Base-by-base conservation (phyloP, 2,797 vertebrate species). In the Acridotheres tristis region DNA sequence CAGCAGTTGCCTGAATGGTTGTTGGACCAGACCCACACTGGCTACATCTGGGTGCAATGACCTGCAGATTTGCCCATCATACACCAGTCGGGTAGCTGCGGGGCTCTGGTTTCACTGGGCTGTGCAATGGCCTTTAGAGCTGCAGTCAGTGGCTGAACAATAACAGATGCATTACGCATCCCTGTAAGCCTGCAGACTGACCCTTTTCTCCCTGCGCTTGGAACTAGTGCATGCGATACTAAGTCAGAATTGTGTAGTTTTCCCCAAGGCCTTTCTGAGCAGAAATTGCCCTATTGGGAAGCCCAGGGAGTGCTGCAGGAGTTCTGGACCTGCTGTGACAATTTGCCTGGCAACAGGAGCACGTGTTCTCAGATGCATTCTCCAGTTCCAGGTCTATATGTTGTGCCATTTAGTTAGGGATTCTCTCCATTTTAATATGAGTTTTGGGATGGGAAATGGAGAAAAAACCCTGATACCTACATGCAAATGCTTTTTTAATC, bases 401-500 rank as follows among this genome's bases (percentile, higher is more conserved):
- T 14, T 4, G 1, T 53, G 54, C 81, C 7, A 4, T 50, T 90
- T 58, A 30, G 10, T 25, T 34, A 74, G 67, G 29, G 23, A 25
- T 85, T 50, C 54, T 65, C 38, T 29, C 18, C 22, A 10, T 77
- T 85, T 82, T 53, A 55, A 23, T 51, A 25, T 3, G 30, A 72
- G 5, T 20, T 89, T 92, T 40, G 21, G 16, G 53, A 74, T 22
- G 22, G 10, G 7, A 25, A 92, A 63, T 17, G 34, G n/a, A 25
- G 67, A 48, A 68, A 77, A 20, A 3, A 0, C 0, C 0, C 9
- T 6, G 16, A 54, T 62, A 57, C 32, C 25, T 53, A 13, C 11
- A 5, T 48, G 15, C 34, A 69, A 74, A 54, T 16, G 1, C 4
- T 43, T 21, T 25, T 36, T 36, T 48, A 18, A 32, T 38, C n/a